phyloP scores from a whole-genome alignment of 1,140 invertebrate genomes.

The Melitaea cinxia region DNA sequence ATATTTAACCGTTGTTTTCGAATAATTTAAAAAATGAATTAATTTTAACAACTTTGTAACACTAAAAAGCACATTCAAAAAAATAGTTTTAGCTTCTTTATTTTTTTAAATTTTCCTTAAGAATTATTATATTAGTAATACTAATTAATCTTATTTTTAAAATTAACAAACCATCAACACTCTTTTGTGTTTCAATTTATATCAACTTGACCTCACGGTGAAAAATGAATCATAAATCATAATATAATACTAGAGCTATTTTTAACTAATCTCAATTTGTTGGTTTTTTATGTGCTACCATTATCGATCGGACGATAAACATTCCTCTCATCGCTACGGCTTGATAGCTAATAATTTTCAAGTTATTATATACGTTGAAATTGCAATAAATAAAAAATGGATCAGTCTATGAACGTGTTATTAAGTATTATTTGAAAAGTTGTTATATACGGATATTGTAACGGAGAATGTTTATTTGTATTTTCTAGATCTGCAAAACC shows the following conservation, averaged over 20 bases:
- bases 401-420: neutral
- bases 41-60: no score
- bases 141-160: neutral
- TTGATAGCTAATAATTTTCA: conserved; percentile 40
- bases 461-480: neutral
- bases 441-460: neutral
- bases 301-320: conserved; percentile 38
- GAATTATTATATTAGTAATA: neutral
- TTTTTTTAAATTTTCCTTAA: no score
- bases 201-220: conserved; percentile 37
- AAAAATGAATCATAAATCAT: conserved; percentile 24
- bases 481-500: neutral
- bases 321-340: conserved; percentile 28
- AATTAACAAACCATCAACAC: conserved; percentile 8
- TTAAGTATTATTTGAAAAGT: conserved; percentile 10
- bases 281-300: conserved; percentile 37
- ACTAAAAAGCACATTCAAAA: no score
- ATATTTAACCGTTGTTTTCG: no score
- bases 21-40: no score
- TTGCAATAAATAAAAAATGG: conserved; percentile 9
- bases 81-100: no score
- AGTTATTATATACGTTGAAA: conserved; percentile 28
- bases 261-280: conserved; percentile 32
- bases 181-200: conserved; percentile 40
- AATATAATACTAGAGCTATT: conserved; percentile 23